A percentile compares a stretch with the other conserved stretches of the same genome.
phyloP scores from a whole-genome alignment of 2,797 vertebrate species.

The Malurus splendens region DNA sequence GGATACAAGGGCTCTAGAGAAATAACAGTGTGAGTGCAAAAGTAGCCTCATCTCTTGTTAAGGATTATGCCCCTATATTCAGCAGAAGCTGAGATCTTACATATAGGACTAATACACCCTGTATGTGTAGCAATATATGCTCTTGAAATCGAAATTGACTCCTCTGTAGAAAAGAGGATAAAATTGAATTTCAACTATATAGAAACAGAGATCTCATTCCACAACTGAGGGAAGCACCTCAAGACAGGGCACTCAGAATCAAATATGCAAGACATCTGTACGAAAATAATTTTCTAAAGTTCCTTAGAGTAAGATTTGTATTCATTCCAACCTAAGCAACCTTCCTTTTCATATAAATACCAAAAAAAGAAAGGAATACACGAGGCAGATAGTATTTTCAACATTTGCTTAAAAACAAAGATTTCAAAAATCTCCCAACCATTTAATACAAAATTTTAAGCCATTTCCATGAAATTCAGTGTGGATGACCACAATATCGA shows the following conservation, averaged over 20 bases:
- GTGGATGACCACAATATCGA: background rate
- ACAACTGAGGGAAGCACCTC: background rate
- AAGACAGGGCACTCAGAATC: background rate
- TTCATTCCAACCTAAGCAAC: background rate
- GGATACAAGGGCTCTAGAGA: constrained; percentile 89
- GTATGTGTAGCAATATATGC: background rate
- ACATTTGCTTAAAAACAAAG: background rate
- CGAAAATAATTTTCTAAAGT: background rate
- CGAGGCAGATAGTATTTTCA: background rate
- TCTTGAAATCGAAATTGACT: background rate
- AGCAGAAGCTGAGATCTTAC: background rate
- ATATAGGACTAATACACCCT: background rate
- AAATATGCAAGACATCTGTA: background rate
- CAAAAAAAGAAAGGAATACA: background rate
- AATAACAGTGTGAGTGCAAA: background rate
- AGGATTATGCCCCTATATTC: background rate
- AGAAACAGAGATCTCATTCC: background rate
- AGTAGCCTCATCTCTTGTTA: background rate
- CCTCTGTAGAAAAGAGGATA: background rate
- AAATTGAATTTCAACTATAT: background rate
- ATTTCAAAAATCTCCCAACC: background rate
- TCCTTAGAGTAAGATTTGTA: background rate
- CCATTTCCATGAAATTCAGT: background rate
- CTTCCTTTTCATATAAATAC: background rate
- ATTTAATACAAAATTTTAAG: background rate